These are phyloP conservation scores for Cacatua alba DNA, from an alignment of 2,113 vertebrate species.

Conservation along the genomic window DNA sequence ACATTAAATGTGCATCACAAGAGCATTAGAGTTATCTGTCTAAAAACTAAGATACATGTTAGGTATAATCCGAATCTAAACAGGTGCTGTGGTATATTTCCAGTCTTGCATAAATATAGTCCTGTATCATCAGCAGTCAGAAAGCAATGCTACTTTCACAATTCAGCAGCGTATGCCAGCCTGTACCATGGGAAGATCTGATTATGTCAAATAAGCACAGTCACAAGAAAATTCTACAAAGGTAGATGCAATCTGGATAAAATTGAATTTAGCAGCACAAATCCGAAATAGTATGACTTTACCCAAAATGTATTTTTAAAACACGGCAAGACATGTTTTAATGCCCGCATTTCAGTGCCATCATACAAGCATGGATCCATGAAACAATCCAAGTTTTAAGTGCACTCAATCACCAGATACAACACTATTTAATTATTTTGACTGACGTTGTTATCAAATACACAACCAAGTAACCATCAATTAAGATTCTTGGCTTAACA, in stretches of 20 bases:
- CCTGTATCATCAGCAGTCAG: not conserved
- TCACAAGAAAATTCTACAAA: constrained; percentile 7
- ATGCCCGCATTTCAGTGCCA: not conserved
- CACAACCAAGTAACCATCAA: not conserved
- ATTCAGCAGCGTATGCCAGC: not conserved
- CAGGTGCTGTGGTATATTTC: not conserved
- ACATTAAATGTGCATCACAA: not conserved
- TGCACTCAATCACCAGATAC: not conserved
- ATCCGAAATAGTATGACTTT: not conserved
- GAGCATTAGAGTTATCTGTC: not conserved
- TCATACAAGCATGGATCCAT: not conserved
- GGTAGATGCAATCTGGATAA: constrained; percentile 11
- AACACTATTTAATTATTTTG: constrained; percentile 21
- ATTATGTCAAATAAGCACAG: not conserved
- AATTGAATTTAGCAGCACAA: constrained; percentile 21
- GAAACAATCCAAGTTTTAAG: not conserved
- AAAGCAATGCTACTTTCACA: not conserved
- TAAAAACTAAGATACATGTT: not conserved
- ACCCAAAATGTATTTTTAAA: not conserved
- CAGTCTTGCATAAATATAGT: not conserved
- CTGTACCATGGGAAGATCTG: not conserved
- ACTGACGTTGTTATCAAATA: not conserved
- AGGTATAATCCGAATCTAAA: not conserved
- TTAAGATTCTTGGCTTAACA: not conserved
- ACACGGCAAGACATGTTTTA: not conserved